A percentile compares a stretch with the other conserved stretches of the same genome.
Conservation (phyloP, 2,797 vertebrate species). For the Pipistrellus kuhlii region DNA sequence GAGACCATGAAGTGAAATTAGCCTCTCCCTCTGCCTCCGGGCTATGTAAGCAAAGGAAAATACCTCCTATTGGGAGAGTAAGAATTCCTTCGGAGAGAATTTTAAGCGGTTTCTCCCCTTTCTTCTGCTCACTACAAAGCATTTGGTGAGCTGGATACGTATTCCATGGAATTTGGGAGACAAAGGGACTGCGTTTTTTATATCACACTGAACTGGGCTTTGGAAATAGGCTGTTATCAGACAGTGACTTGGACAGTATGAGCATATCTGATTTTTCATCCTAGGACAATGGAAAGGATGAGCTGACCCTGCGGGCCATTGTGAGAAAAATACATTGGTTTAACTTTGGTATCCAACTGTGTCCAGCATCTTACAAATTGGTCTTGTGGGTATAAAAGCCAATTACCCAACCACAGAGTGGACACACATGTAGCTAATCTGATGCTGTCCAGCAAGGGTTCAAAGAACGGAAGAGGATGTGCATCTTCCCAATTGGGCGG, state of each 20-base stretch:
- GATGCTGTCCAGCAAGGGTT: background rate
- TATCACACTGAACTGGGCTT: background rate
- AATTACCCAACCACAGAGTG: background rate
- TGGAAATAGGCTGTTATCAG: background rate
- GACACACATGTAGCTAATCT: background rate
- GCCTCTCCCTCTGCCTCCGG: background rate
- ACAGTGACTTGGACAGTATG: background rate
- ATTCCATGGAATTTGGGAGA: background rate
- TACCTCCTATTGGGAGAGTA: background rate
- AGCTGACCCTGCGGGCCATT: background rate
- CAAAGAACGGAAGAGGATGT: background rate
- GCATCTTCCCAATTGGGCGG: background rate
- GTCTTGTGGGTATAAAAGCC: background rate
- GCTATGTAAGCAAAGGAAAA: background rate
- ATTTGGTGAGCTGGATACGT: background rate
- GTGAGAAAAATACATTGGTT: background rate
- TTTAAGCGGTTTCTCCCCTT: background rate
- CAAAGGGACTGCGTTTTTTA: background rate
- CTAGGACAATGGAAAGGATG: background rate
- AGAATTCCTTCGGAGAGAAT: background rate
- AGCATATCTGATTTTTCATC: background rate
- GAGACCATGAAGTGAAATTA: background rate
- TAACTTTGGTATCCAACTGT: background rate
- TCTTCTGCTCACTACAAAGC: background rate
- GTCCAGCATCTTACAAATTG: conserved; percentile 19